phyloP scores from a whole-genome alignment of 2,797 vertebrate genomes.

The Amniataba percoides region DNA sequence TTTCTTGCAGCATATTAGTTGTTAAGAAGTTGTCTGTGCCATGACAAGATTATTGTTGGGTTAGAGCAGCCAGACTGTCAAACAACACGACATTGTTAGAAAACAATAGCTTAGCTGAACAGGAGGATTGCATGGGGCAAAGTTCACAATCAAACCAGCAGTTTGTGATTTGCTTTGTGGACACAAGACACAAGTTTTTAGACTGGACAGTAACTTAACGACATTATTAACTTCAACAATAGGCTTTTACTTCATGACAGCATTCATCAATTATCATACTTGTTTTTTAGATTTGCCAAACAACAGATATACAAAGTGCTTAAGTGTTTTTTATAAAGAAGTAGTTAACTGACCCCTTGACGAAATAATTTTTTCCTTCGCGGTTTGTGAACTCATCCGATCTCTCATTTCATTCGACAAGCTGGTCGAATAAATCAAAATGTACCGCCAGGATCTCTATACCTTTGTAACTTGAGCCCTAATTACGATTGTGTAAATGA shows the following conservation, averaged over 20 bases:
- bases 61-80: constrained; percentile 24
- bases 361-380: not conserved
- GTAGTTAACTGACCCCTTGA: too few relatives aligned
- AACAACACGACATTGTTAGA: constrained; percentile 66
- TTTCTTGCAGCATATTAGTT: constrained; percentile 11
- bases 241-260: not conserved
- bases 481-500: not conserved
- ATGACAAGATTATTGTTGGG: constrained; percentile 24
- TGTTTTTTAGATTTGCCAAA: not conserved
- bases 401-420: not conserved
- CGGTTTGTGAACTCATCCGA: not conserved
- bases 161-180: constrained; percentile 32
- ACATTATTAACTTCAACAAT: not conserved
- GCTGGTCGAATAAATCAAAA: not conserved
- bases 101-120: constrained; percentile 58
- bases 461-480: not conserved
- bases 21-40: not conserved
- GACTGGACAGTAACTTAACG: not conserved
- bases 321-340: too few relatives aligned
- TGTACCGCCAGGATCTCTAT: not conserved
- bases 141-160: constrained; percentile 55
- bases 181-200: constrained; percentile 17
- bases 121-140: constrained; percentile 62
- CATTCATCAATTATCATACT: not conserved
- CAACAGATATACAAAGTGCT: not conserved